Percentiles rank a stretch among this genome's conserved stretches.
Evolutionary conservation across 2,797 vertebrate species (phyloP).

Genomic region (Poeciliopsis gracilis): DNA sequence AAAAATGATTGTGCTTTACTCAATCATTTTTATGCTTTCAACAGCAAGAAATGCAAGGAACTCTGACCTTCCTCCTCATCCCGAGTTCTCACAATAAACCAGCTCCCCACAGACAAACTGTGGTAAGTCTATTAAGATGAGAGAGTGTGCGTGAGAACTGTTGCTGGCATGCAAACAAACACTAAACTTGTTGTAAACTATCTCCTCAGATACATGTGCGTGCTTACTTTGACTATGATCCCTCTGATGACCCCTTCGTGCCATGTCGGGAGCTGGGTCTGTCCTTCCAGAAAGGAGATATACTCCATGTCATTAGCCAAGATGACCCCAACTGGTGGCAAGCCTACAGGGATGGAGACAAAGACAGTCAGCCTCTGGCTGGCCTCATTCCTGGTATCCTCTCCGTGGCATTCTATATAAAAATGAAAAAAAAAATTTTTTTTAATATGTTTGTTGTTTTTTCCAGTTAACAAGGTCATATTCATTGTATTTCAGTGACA

Average conservation of each 20-base stretch:
- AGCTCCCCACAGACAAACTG: slow-evolving; percentile 87
- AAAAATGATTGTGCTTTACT: background rate
- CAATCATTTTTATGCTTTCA: slow-evolving; percentile 37
- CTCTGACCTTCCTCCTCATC: slow-evolving; percentile 93
- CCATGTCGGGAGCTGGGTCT: slow-evolving; percentile 96
- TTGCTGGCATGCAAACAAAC: slow-evolving; percentile 31
- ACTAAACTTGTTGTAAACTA: slow-evolving; percentile 31
- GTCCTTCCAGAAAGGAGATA: slow-evolving; percentile 98
- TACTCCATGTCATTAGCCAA: slow-evolving; percentile 98
- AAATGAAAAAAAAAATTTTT: background rate
- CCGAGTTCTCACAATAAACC: slow-evolving; percentile 90
- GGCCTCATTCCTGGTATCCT: slow-evolving; percentile 95
- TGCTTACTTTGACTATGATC: slow-evolving; percentile 97
- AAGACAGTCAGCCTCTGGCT: slow-evolving; percentile 96
- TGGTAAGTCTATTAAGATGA: slow-evolving; percentile 84
- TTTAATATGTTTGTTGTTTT: background rate
- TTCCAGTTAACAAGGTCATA: background rate
- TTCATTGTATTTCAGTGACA: background rate
- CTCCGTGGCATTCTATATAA: background rate
- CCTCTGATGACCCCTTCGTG: slow-evolving; percentile 96
- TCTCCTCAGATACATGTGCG: slow-evolving; percentile 91
- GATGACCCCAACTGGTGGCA: slow-evolving; percentile 99
- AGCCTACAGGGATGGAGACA: slow-evolving; percentile 97
- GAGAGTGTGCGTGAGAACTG: background rate
- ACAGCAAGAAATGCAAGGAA: slow-evolving; percentile 96